Conservation (phyloP, 2,797 vertebrate species). For the Okamejei kenojei region DNA sequence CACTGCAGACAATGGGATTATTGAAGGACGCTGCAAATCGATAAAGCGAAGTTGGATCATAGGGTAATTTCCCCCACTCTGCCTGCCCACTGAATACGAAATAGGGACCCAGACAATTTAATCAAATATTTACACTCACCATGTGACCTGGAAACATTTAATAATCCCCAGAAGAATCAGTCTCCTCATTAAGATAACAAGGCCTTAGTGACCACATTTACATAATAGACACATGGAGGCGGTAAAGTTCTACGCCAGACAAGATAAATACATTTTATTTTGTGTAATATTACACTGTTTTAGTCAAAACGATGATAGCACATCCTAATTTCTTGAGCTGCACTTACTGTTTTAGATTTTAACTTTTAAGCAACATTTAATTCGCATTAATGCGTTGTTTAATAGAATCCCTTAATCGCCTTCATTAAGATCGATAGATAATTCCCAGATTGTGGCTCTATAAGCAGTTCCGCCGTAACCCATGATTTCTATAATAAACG, state of each 20-base stretch:
- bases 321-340: neutral
- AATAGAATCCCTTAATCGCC: too few relatives aligned
- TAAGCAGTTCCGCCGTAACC: neutral
- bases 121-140: neutral
- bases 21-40: neutral
- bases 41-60: neutral
- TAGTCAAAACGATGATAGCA: neutral
- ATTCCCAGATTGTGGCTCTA: neutral
- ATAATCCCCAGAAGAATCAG: neutral
- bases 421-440: too few relatives aligned
- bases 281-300: neutral
- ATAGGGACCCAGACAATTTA: neutral
- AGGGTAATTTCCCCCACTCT: neutral
- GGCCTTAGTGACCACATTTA: neutral
- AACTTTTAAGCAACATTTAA: neutral
- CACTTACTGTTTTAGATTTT: neutral
- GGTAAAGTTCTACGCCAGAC: neutral
- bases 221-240: neutral
- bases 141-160: neutral
- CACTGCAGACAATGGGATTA: neutral
- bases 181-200: neutral
- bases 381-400: neutral
- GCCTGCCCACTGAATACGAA: neutral
- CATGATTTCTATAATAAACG: neutral
- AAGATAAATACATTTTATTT: neutral